Evolutionary conservation across 64 coral and sea anemone species (phyloP).

Genomic region (Dendrophyllia cribrosa): DNA sequence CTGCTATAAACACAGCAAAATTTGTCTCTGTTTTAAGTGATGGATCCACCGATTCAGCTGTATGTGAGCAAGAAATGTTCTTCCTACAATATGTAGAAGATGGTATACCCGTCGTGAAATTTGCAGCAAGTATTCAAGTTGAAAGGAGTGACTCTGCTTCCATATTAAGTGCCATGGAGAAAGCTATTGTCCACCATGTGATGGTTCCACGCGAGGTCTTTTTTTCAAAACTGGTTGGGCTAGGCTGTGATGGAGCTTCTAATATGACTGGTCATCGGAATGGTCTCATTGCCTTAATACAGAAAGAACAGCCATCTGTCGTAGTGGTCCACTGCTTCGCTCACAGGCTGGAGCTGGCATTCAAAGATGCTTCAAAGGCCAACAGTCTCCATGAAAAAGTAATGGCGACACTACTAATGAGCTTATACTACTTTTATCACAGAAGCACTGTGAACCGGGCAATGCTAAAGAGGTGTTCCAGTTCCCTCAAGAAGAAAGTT

Average conservation of each 20-base stretch:
- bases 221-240: slow-evolving; percentile 54
- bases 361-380: slow-evolving; percentile 67
- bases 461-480: no score
- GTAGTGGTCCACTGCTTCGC: slow-evolving; percentile 64
- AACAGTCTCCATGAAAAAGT: slow-evolving; percentile 69
- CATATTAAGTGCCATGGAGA: slow-evolving; percentile 50
- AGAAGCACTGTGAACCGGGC: no score
- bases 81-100: slow-evolving; percentile 57
- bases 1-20: slow-evolving; percentile 55
- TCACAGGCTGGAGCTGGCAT: slow-evolving; percentile 55
- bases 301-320: slow-evolving; percentile 47
- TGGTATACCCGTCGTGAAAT: slow-evolving; percentile 42
- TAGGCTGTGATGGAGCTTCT: slow-evolving; percentile 61
- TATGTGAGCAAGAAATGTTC: slow-evolving; percentile 62
- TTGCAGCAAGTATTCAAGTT: slow-evolving; percentile 41
- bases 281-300: slow-evolving; percentile 57
- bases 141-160: no score
- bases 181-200: slow-evolving; percentile 47
- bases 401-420: no score
- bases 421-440: no score
- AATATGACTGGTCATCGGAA: slow-evolving; percentile 59
- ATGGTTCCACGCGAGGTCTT: slow-evolving; percentile 41
- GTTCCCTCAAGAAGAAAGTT: no score
- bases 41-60: slow-evolving; percentile 64
- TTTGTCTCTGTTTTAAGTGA: slow-evolving; percentile 57